phyloP scores from a whole-genome alignment of 1,140 invertebrate genomes.

The Hetaerina americana region DNA sequence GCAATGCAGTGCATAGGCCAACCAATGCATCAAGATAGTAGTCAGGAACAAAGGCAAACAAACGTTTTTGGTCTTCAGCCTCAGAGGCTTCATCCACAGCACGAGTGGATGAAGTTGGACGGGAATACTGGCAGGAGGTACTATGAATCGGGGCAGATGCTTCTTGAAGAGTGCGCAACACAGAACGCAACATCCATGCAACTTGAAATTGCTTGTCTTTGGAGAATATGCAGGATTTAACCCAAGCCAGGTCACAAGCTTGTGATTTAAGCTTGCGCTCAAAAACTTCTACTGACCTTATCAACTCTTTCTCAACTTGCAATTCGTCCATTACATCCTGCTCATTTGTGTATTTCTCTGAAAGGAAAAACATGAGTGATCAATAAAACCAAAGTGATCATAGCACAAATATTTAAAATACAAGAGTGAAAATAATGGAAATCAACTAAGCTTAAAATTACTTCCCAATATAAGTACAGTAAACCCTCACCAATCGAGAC shows the following conservation, averaged over 20 bases:
- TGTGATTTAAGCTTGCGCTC: conserved; percentile 41
- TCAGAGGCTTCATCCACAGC: background rate
- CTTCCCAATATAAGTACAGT: too few relatives aligned
- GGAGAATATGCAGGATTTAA: conserved; percentile 44
- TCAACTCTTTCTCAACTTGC: conserved; percentile 33
- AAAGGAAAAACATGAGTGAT: too few relatives aligned
- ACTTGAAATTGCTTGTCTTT: conserved; percentile 41
- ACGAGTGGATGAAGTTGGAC: background rate
- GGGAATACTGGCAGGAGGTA: background rate
- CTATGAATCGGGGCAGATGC: conserved; percentile 29
- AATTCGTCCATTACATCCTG: conserved; percentile 7
- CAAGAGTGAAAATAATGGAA: too few relatives aligned
- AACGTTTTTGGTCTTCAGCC: conserved; percentile 32
- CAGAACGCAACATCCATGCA: conserved; percentile 44
- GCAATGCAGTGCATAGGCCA: conserved; percentile 44
- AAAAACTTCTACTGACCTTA: conserved; percentile 36
- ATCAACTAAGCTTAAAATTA: too few relatives aligned
- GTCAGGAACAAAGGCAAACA: conserved; percentile 70
- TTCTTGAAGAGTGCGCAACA: conserved; percentile 39
- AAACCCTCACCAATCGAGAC: too few relatives aligned
- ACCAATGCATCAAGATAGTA: conserved; percentile 64
- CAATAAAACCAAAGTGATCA: too few relatives aligned
- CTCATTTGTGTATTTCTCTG: background rate
- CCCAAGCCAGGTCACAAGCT: conserved; percentile 47
- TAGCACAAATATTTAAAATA: too few relatives aligned